A percentile compares a stretch with the other conserved stretches of the same genome.
These are phyloP conservation scores for Penaeus japonicus DNA, from an alignment of 1,140 invertebrate genomes.

Conservation along the genomic window DNA sequence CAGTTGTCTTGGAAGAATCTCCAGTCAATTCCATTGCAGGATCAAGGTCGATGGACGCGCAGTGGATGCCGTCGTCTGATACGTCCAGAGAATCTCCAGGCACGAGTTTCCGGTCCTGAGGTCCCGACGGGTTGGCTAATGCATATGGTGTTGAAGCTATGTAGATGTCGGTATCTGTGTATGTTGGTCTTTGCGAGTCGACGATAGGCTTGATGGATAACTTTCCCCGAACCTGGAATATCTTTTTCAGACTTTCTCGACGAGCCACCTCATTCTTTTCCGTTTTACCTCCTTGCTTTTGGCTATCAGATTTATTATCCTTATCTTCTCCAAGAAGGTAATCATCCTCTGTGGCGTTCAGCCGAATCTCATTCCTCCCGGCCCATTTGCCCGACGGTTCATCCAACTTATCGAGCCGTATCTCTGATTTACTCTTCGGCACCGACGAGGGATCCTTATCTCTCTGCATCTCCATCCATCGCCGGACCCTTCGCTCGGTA, in stretches of 20 bases:
- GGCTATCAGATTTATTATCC: neutral
- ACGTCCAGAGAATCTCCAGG: slow-evolving; percentile 19
- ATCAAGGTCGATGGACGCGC: neutral
- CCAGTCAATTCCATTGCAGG: neutral
- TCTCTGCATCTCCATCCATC: slow-evolving; percentile 11
- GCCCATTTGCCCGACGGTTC: slow-evolving; percentile 28
- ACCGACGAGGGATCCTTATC: slow-evolving; percentile 18
- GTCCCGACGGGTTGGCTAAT: neutral
- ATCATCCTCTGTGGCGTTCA: slow-evolving; percentile 15
- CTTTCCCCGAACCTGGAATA: slow-evolving; percentile 46
- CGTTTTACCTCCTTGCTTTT: neutral
- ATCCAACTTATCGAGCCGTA: slow-evolving; percentile 33
- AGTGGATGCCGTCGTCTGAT: slow-evolving; percentile 36
- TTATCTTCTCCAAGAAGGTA: neutral
- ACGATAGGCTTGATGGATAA: slow-evolving; percentile 39
- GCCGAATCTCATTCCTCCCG: slow-evolving; percentile 22
- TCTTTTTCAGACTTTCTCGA: slow-evolving; percentile 33
- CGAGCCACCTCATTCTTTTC: slow-evolving; percentile 35
- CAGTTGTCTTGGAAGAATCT: neutral
- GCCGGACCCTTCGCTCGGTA: neutral
- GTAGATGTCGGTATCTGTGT: slow-evolving; percentile 34
- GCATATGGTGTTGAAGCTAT: slow-evolving; percentile 40
- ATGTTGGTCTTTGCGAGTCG: slow-evolving; percentile 26
- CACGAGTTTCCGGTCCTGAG: neutral
- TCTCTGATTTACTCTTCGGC: slow-evolving; percentile 46